Evolutionary conservation across 2,888 invertebrate genomes (phyloP).

Genomic region (Phortica magna): DNA sequence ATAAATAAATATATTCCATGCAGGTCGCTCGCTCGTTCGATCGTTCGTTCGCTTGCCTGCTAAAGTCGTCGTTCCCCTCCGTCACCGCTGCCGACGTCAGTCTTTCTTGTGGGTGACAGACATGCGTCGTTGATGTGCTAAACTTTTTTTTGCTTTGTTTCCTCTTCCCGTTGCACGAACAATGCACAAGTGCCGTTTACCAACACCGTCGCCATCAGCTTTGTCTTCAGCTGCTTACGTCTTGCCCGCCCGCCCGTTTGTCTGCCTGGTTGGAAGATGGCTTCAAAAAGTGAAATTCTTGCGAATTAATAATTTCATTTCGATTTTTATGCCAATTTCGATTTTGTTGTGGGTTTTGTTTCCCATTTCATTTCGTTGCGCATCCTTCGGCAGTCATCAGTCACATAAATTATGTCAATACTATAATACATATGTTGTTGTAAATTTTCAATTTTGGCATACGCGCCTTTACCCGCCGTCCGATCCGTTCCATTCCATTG

Average conservation of each 20-base stretch:
- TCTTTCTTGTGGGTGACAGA: conserved; percentile 62
- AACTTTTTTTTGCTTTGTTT: conserved; percentile 46
- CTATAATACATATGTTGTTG: background rate
- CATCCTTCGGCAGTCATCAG: too few species aligned
- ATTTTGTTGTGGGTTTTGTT: background rate
- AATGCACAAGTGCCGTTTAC: conserved; percentile 10
- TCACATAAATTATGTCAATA: conserved; percentile 13
- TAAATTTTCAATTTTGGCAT: conserved; percentile 10
- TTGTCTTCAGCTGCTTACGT: background rate
- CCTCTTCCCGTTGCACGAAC: background rate
- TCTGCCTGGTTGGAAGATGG: conserved; percentile 50
- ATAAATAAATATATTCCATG: conserved; percentile 48
- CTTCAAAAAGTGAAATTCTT: conserved; percentile 71
- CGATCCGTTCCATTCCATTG: background rate
- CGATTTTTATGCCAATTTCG: conserved; percentile 23
- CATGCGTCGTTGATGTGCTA: conserved; percentile 49
- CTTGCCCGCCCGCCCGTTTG: background rate
- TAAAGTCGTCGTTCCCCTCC: too few species aligned
- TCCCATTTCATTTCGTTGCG: background rate
- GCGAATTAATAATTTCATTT: conserved; percentile 67
- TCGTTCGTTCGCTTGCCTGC: too few species aligned
- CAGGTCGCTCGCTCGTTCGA: background rate
- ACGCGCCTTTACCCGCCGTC: background rate
- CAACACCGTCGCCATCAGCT: background rate
- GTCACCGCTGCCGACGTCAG: background rate